Conservation (phyloP, 2,797 vertebrate genomes). For the Malacoctenus gilli region DNA sequence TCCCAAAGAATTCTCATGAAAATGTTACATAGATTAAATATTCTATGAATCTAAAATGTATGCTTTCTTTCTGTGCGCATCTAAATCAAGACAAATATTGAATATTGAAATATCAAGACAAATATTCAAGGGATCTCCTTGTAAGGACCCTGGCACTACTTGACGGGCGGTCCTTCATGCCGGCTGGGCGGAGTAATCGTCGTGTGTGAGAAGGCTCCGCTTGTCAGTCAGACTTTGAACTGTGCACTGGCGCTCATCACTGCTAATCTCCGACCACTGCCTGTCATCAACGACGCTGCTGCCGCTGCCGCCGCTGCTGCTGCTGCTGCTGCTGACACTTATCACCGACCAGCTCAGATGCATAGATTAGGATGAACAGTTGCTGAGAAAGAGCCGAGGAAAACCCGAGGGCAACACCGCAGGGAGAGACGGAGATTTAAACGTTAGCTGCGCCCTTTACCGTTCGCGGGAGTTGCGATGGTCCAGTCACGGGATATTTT, state of each 20-base stretch:
- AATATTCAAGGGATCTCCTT: neutral
- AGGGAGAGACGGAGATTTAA: slow-evolving; percentile 45
- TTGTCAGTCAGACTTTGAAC: slow-evolving; percentile 84
- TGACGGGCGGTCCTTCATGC: slow-evolving; percentile 42
- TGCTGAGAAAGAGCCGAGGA: slow-evolving; percentile 24
- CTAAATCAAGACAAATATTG: no score
- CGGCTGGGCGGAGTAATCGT: slow-evolving; percentile 68
- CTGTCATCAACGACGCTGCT: slow-evolving; percentile 43
- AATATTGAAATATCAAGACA: no score
- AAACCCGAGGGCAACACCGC: slow-evolving; percentile 29
- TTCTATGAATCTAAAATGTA: no score
- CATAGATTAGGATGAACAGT: slow-evolving; percentile 63
- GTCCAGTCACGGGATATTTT: slow-evolving; percentile 73
- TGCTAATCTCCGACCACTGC: slow-evolving; percentile 60
- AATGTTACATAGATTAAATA: no score
- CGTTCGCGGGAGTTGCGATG: slow-evolving; percentile 75
- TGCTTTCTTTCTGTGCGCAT: no score
- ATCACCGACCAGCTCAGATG: slow-evolving; percentile 39
- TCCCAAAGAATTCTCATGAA: no score
- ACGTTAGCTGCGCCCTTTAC: slow-evolving; percentile 57
- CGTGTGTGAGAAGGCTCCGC: slow-evolving; percentile 67
- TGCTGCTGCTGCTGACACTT: slow-evolving; percentile 39
- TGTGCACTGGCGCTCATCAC: slow-evolving; percentile 76
- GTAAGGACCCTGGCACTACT: slow-evolving; percentile 65
- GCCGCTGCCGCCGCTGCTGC: slow-evolving; percentile 37